Evolutionary conservation across 1,140 invertebrate genomes (phyloP).

Genomic region (Helicoverpa armigera): DNA sequence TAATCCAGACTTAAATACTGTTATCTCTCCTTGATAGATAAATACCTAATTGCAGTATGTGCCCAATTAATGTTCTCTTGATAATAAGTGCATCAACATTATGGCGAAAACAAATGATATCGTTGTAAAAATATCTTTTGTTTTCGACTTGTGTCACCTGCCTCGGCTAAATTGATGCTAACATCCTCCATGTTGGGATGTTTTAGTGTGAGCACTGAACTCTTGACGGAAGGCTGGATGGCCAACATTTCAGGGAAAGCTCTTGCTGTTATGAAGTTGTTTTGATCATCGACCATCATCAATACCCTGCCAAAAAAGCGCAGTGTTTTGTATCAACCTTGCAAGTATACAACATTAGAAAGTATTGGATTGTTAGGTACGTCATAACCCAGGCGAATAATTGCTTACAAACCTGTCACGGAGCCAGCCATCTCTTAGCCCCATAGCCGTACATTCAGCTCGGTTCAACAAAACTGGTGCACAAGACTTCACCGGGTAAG

Average conservation of each 20-base stretch:
- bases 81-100: too few species aligned
- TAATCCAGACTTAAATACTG: too few species aligned
- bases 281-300: constrained; percentile 87
- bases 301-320: constrained; percentile 72
- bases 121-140: too few species aligned
- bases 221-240: constrained; percentile 83
- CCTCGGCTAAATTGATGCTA: constrained; percentile 85
- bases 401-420: constrained; percentile 78
- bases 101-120: too few species aligned
- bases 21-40: too few species aligned
- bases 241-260: constrained; percentile 85
- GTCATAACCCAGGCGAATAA: too few species aligned
- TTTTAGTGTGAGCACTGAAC: constrained; percentile 83
- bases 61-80: too few species aligned
- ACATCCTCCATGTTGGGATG: constrained; percentile 86
- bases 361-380: too few species aligned
- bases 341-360: too few species aligned
- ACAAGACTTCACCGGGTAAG: constrained; percentile 87
- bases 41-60: too few species aligned
- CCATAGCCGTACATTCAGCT: constrained; percentile 85
- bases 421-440: constrained; percentile 86
- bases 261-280: constrained; percentile 87
- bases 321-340: too few species aligned
- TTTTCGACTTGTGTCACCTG: constrained; percentile 51
- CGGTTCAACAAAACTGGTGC: constrained; percentile 75